phyloP scores from a whole-genome alignment of 2,888 invertebrate genomes.

The Lasioglossum villosulum region DNA sequence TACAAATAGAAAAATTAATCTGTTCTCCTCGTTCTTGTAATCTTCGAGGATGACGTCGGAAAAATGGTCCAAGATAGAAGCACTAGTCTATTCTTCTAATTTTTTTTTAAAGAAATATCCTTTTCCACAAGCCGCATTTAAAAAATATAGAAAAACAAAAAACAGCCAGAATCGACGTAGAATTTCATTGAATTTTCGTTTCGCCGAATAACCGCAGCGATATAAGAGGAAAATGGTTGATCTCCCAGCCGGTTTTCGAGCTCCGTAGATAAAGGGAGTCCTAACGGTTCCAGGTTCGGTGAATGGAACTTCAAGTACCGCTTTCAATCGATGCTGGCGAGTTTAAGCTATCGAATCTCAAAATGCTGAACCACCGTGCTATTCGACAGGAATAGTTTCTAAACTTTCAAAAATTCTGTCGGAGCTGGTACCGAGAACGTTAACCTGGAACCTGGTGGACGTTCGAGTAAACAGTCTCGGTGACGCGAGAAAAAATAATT shows the following conservation, averaged over 20 bases:
- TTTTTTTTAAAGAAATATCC: neutral
- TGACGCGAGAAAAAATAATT: neutral
- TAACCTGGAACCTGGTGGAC: neutral
- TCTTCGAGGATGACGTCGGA: no score
- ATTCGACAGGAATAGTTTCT: neutral
- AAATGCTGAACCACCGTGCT: neutral
- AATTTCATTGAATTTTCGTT: constrained; percentile 1
- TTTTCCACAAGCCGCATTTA: neutral
- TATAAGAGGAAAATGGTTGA: neutral
- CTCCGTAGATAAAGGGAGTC: neutral
- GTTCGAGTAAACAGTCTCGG: neutral
- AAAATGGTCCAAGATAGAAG: no score
- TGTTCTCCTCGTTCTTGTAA: no score
- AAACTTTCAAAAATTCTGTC: neutral
- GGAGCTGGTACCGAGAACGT: neutral
- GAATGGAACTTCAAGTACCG: neutral
- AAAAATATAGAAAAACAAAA: neutral
- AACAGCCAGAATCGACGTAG: no score
- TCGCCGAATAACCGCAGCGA: neutral
- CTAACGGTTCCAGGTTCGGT: neutral
- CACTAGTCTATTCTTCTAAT: no score
- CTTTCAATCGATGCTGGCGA: neutral
- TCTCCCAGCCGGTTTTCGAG: neutral
- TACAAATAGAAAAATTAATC: neutral
- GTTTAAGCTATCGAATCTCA: neutral